Evolutionary conservation across 53 echinoderm and acorn worm species (phyloP), one percentile per base, ranked within the genome.

Genomic region (Astropecten irregularis): DNA sequence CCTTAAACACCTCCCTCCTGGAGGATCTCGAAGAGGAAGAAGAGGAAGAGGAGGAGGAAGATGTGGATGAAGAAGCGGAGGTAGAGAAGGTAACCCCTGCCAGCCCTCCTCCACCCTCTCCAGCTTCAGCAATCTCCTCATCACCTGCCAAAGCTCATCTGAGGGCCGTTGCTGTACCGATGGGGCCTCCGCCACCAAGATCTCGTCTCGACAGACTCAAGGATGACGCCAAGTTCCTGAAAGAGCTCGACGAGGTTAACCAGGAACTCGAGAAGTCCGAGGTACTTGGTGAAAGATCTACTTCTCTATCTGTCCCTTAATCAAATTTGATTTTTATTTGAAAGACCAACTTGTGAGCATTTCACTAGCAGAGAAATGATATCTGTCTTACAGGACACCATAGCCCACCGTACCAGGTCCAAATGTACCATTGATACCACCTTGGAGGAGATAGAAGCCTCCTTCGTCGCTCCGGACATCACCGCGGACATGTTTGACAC

Each of bases 321-420:
- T n/a, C n/a, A n/a, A n/a, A n/a, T n/a, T n/a, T n/a, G n/a, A n/a
- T n/a, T n/a, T n/a, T n/a, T n/a, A n/a, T n/a, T n/a, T 21, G 26
- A 56, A 22, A 56, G 21, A 56, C 26, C 7, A 22, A 36, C 0
- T 29, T 64, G 0, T 18, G 23, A 7, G 0, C 23, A 31, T 30
- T 65, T 15, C 8, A 3, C 9, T n/a, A 28, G 38, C 0, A 20
- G 66, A 38, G 20, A 1, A 35, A 30, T 19, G 18, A 9, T 66
- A 35, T 31, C 21, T 33, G 0, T 62, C 15, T 18, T 57, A n/a
- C 72, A 88, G 90, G 88, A 91, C 69, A 91, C 49, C 16, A 97
- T 97, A 14, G 93, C 94, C 40, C 84, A 97, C 38, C 90, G 97
- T 23, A 97, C 97, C 16, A 40, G 97, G 25, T 97, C 97, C 42